Conservation (phyloP, 1,140 invertebrate genomes). For the Drosophila rhopaloa region DNA sequence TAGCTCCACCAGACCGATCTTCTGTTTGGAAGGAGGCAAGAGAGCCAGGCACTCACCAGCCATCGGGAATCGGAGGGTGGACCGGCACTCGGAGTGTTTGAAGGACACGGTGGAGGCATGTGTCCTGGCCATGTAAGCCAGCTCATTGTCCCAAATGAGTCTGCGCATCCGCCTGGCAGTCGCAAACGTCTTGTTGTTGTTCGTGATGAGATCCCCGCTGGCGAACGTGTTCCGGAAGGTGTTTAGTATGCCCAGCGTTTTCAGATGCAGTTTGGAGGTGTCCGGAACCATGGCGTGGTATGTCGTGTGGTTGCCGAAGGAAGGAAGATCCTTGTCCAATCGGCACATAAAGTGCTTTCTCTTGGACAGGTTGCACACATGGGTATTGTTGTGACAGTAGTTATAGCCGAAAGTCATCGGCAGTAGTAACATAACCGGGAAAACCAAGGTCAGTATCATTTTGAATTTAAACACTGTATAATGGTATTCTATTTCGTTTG, state of each 20-base stretch:
- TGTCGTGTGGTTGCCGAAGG: not conserved
- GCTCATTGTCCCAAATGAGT: conserved; percentile 64
- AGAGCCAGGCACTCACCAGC: conserved; percentile 31
- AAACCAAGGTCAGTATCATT: not conserved
- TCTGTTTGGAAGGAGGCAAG: fast-evolving
- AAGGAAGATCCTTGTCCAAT: conserved; percentile 7
- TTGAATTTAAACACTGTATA: not conserved
- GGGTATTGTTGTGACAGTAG: conserved; percentile 51
- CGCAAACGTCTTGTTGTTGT: conserved; percentile 9
- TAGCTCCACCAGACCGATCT: not conserved
- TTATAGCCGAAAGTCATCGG: conserved; percentile 35
- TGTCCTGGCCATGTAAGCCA: conserved; percentile 51
- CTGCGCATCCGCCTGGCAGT: conserved; percentile 59
- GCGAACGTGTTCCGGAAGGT: conserved; percentile 39
- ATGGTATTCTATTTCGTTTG: not conserved
- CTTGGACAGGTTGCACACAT: conserved; percentile 13
- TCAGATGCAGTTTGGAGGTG: not conserved
- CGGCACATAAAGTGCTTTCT: conserved; percentile 52
- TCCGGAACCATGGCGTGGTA: conserved; percentile 36
- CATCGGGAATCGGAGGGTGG: conserved; percentile 41
- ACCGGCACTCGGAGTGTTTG: conserved; percentile 44
- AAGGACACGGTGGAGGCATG: conserved; percentile 54
- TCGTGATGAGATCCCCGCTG: conserved; percentile 16
- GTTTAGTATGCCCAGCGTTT: conserved; percentile 8
- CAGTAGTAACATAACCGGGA: conserved; percentile 1